These are phyloP conservation scores for Chesias legatella DNA, from an alignment of 2,888 invertebrate genomes.

Conservation along the genomic window DNA sequence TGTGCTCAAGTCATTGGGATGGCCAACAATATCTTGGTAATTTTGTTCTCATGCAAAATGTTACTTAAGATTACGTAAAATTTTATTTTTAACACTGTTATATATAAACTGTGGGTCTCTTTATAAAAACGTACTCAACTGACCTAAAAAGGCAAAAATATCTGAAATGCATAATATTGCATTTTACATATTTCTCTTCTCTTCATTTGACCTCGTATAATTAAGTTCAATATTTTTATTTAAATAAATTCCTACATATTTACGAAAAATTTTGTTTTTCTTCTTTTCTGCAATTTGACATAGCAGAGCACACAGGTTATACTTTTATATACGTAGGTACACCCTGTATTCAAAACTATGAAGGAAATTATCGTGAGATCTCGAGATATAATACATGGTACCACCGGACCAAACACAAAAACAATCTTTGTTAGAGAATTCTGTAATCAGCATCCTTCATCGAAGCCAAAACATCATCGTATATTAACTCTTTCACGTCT, in stretches of 20 bases:
- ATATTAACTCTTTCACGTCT: conserved; percentile 35
- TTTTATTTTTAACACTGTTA: conserved; percentile 23
- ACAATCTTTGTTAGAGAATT: too few species aligned
- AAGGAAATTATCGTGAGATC: too few species aligned
- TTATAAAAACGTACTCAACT: conserved; percentile 5
- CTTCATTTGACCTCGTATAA: neutral
- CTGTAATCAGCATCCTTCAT: conserved; percentile 39
- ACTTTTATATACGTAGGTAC: too few species aligned
- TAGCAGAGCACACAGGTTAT: too few species aligned
- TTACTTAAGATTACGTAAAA: conserved; percentile 66
- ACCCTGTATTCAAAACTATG: too few species aligned
- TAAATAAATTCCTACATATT: conserved; percentile 30
- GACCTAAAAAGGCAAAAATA: too few species aligned
- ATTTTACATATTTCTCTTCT: neutral
- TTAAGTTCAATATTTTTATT: conserved; percentile 5
- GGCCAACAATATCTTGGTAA: conserved; percentile 61
- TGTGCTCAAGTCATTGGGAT: conserved; percentile 33
- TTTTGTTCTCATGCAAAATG: conserved; percentile 74
- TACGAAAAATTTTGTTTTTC: conserved; percentile 22
- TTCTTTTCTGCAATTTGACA: neutral
- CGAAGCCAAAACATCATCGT: conserved; percentile 31
- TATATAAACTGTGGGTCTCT: conserved; percentile 14
- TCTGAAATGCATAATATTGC: too few species aligned
- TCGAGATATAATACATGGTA: too few species aligned
- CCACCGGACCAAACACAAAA: too few species aligned